A percentile compares a stretch with the other conserved stretches of the same genome.
Conservation (phyloP, 2,113 vertebrate species). For the Notechis scutatus region DNA sequence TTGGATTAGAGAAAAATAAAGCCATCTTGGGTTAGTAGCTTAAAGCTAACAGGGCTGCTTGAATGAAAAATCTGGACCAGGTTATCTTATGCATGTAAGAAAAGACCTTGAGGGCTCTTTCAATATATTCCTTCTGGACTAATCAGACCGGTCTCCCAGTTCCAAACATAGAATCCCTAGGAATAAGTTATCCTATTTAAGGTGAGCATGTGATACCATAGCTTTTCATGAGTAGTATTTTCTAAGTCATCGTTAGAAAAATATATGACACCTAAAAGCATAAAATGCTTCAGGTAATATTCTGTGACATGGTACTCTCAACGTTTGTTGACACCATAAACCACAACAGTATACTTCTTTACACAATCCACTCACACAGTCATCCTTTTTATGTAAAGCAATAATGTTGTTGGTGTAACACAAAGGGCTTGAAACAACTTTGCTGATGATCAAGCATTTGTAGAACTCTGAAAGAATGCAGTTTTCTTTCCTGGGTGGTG, state of each 20-base stretch:
- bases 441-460: background rate
- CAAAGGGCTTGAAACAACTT: background rate
- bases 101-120: background rate
- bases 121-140: background rate
- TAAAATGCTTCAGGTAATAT: background rate
- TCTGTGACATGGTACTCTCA: background rate
- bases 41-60: background rate
- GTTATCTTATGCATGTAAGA: background rate
- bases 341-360: background rate
- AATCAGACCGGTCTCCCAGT: background rate
- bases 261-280: background rate
- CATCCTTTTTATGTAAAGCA: background rate
- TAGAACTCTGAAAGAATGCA: background rate
- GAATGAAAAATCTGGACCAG: no score
- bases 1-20: background rate
- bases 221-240: background rate
- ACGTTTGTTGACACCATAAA: background rate
- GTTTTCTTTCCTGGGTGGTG: background rate
- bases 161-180: background rate
- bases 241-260: background rate
- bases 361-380: background rate
- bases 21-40: background rate
- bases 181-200: background rate
- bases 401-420: background rate
- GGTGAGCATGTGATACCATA: background rate